Base-by-base conservation (phyloP, 2,888 invertebrate species). In the Halictus ligatus region DNA sequence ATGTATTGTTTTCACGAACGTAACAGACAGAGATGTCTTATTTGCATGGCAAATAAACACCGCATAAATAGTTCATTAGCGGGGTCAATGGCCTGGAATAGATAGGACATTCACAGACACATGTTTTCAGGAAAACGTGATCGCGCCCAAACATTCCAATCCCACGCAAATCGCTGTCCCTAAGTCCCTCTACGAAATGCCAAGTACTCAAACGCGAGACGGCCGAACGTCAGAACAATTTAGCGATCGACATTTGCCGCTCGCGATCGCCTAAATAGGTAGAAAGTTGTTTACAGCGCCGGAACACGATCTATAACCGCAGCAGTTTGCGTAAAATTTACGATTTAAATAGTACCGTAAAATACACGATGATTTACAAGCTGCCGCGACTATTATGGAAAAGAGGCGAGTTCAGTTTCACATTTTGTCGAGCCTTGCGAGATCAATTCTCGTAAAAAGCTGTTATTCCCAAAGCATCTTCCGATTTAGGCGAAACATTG, bases 61-160 rank as follows among this genome's bases (percentile, higher is more conserved):
- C 77, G 15, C 69, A 18, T 73, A 83, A 87, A 86, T 71, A 78
- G 81, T 86, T 78, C 54, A 78, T 86, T 83, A 81, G 43, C 75
- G 75, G 15, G 67, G 81, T 86, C 78, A 50, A 83, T 10, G 83
- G 43, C 77, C 84, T 75, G 67, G 72, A 76, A 58, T 67, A 84
- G 73, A 78, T 58, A 71, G 54, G 78, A 83, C 67, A 60, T 69
- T 78, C 75, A 25, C 76, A 74, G 81, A 84, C 77, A 80, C 80
- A 82, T 81, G 85, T 88, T 90, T 92, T 91, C 88, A 88, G 86
- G 74, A 90, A 92, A 92, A 91, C 82, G 88, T 89, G 93, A 93
- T 93, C 92, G 93, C 91, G 89, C 91, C 91, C 91, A 90, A 88
- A 89, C 92, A 93, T 93, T 93, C 93, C 92, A 90, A 93, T 89